These are phyloP conservation scores for Brachycybe producta DNA, from an alignment of 2,888 invertebrate genomes.

Conservation along the genomic window DNA sequence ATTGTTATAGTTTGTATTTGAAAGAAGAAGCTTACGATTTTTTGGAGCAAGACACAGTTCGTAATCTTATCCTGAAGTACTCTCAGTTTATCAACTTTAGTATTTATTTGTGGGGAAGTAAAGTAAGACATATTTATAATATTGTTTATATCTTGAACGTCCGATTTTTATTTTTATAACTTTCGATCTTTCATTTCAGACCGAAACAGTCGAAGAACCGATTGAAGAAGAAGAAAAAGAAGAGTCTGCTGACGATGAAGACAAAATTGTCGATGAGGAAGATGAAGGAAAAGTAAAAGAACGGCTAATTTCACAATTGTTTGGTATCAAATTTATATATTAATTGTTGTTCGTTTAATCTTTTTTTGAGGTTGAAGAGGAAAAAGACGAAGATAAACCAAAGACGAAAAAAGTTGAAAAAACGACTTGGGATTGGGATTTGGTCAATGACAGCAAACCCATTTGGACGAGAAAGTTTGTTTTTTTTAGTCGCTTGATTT, in stretches of 20 bases:
- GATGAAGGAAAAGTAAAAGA: constrained; percentile 28
- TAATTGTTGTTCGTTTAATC: no score
- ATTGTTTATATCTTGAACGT: background rate
- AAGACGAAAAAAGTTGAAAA: constrained; percentile 82
- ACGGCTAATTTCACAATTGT: background rate
- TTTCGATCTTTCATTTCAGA: constrained; percentile 33
- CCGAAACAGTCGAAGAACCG: constrained; percentile 60
- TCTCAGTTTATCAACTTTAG: constrained; percentile 99
- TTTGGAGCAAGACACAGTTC: constrained; percentile 80
- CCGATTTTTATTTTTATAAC: background rate
- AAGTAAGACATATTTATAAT: constrained; percentile 32
- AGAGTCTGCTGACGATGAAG: constrained; percentile 39
- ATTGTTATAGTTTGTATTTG: constrained; percentile 55
- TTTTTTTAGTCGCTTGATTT: no score
- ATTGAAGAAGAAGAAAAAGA: constrained; percentile 42
- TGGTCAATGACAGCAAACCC: constrained; percentile 92
- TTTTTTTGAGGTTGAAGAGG: constrained; percentile 32
- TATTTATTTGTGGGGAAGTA: constrained; percentile 83
- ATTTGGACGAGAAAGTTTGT: constrained; percentile 88
- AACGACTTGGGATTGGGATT: constrained; percentile 96
- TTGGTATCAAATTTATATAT: background rate
- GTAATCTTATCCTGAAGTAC: constrained; percentile 87
- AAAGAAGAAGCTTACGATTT: constrained; percentile 97
- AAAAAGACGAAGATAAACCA: constrained; percentile 49
- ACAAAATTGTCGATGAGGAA: constrained; percentile 34